Conservation (phyloP, 2,113 vertebrate species). For the Tauraco erythrolophus region DNA sequence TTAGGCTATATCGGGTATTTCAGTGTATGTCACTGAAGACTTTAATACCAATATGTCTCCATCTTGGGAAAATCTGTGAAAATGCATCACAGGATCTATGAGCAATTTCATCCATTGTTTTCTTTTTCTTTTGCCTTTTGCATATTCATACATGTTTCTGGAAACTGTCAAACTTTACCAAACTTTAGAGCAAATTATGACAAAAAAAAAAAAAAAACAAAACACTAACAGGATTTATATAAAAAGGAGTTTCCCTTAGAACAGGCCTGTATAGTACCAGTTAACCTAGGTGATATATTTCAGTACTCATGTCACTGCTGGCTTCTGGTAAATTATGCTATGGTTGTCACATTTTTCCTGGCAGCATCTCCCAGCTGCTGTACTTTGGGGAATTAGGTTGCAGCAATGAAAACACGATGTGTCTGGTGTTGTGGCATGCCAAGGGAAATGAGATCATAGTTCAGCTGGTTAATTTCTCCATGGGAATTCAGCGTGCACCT, state of each 20-base stretch:
- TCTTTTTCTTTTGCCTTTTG: background rate
- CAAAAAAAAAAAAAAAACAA: background rate
- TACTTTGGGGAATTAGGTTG: conserved; percentile 25
- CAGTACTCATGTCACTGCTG: background rate
- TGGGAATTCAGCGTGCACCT: conserved; percentile 45
- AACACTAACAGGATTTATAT: background rate
- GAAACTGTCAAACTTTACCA: background rate
- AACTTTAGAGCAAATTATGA: background rate
- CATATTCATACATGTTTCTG: background rate
- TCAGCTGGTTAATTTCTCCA: conserved; percentile 26
- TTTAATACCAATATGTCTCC: background rate
- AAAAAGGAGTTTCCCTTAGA: background rate
- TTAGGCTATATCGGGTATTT: background rate
- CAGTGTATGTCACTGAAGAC: background rate
- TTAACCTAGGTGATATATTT: background rate
- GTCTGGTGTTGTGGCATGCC: conserved; percentile 26
- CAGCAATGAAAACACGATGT: conserved; percentile 28
- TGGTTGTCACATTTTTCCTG: conserved; percentile 50
- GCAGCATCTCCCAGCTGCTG: conserved; percentile 7
- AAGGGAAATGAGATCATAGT: conserved; percentile 61
- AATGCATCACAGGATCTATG: background rate
- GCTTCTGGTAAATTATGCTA: background rate
- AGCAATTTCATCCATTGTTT: background rate
- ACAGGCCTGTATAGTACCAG: background rate
- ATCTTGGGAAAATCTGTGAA: background rate